A percentile compares a stretch with the other conserved stretches of the same genome.
Conservation (phyloP, 2,888 invertebrate species). For the Dolomedes plantarius region DNA sequence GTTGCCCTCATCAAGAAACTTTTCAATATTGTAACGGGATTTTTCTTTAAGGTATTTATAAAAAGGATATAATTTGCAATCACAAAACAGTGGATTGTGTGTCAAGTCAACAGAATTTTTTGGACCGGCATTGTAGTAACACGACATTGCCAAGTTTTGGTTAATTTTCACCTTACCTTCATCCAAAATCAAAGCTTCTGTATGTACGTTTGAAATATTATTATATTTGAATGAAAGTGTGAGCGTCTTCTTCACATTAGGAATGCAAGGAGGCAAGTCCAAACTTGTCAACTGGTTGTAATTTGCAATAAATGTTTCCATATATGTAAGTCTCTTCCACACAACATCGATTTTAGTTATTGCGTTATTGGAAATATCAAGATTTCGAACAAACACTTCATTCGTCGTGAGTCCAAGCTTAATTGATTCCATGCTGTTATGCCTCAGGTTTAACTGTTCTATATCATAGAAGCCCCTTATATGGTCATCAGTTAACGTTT, state of each 20-base stretch:
- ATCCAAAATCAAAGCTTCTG: conserved; percentile 17
- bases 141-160: conserved; percentile 8
- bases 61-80: conserved; percentile 65
- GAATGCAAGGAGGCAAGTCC: conserved; percentile 77
- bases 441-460: conserved; percentile 18
- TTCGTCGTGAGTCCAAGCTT: conserved; percentile 10
- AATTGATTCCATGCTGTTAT: conserved; percentile 28
- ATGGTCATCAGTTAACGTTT: conserved; percentile 5
- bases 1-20: conserved; percentile 18
- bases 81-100: conserved; percentile 60
- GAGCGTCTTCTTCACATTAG: conserved; percentile 61
- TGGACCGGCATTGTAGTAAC: conserved; percentile 42
- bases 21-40: conserved; percentile 4
- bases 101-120: conserved; percentile 51
- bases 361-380: conserved; percentile 50
- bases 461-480: conserved; percentile 25
- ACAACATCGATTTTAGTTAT: conserved; percentile 24
- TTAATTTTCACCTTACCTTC: conserved; percentile 6
- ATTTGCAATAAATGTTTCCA: conserved; percentile 84
- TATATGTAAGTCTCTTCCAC: conserved; percentile 83
- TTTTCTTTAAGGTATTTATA: conserved; percentile 40
- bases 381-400: conserved; percentile 9
- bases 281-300: conserved; percentile 82
- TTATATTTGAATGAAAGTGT: conserved; percentile 61
- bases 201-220: conserved; percentile 28